A percentile compares a stretch with the other conserved stretches of the same genome.
phyloP scores from a whole-genome alignment of 2,113 vertebrate species.

The Platysternon megacephalum region DNA sequence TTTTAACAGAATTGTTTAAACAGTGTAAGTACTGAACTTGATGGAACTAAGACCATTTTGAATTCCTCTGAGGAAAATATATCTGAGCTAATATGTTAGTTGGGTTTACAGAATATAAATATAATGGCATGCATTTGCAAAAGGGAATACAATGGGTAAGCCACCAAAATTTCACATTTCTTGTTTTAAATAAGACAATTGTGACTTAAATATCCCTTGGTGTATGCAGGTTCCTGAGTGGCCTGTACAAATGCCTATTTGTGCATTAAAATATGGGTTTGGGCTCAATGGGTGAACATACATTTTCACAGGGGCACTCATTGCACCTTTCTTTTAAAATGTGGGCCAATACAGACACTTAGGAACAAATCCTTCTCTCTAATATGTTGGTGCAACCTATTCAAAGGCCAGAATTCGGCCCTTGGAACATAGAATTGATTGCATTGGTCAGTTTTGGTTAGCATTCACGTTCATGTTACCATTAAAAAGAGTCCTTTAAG shows the following conservation, averaged over 20 bases:
- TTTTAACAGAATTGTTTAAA: slow-evolving; percentile 12
- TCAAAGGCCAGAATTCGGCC: not conserved
- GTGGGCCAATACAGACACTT: not conserved
- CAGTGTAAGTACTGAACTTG: not conserved
- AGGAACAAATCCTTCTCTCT: not conserved
- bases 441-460: accelerated
- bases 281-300: not conserved
- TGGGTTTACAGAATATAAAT: not conserved
- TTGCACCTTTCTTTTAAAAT: not conserved
- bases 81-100: not conserved
- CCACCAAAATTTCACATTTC: not conserved
- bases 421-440: not conserved
- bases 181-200: not conserved
- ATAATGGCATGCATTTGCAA: not conserved
- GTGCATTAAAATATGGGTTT: not conserved
- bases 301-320: not conserved
- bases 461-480: not conserved
- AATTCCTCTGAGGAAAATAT: not conserved
- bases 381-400: not conserved
- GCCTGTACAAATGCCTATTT: not conserved
- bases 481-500: not conserved
- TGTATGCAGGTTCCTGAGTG: not conserved
- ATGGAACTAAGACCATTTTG: not conserved
- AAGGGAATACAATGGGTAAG: not conserved
- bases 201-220: not conserved